Conservation (phyloP, 2,888 invertebrate species). For the Scaptomyza cyrtandrae region DNA sequence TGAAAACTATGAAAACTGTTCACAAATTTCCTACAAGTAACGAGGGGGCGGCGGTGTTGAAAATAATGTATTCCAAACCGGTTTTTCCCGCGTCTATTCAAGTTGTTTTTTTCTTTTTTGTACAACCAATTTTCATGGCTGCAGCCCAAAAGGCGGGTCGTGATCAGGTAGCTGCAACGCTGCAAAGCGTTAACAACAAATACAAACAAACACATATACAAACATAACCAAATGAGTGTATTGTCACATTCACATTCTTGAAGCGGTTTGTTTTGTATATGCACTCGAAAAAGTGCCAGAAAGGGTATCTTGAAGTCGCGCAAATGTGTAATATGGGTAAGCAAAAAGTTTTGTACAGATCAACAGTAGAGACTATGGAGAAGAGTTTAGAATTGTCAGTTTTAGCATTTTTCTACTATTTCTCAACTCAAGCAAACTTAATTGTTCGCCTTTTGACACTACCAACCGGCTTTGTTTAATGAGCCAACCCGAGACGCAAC, state of each 20-base stretch:
- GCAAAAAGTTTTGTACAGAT: too few relatives aligned
- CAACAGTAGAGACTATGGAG: too few relatives aligned
- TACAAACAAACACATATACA: conserved; percentile 9
- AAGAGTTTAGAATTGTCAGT: too few relatives aligned
- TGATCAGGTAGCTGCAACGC: conserved; percentile 42
- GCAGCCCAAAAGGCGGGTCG: conserved; percentile 35
- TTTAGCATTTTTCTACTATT: too few relatives aligned
- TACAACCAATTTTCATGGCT: conserved; percentile 25
- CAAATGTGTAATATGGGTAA: too few relatives aligned
- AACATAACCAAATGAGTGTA: conserved; percentile 12
- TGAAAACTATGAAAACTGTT: conserved; percentile 31
- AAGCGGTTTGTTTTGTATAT: conserved; percentile 14
- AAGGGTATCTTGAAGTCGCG: neutral
- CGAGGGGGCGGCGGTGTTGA: too few relatives aligned
- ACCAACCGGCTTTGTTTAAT: conserved; percentile 30
- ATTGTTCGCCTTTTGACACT: too few relatives aligned
- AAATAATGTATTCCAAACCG: conserved; percentile 32
- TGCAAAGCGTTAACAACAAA: conserved; percentile 33
- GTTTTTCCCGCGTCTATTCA: conserved; percentile 39
- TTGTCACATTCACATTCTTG: conserved; percentile 41
- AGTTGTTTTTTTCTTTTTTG: conserved; percentile 5
- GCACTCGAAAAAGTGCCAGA: neutral
- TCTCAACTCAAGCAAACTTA: neutral
- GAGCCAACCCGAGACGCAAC: conserved; percentile 31
- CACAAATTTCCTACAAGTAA: conserved; percentile 16